A percentile compares a stretch with the other conserved stretches of the same genome.
Conservation (phyloP, 2,113 vertebrate species). For the Pungitius pungitius region DNA sequence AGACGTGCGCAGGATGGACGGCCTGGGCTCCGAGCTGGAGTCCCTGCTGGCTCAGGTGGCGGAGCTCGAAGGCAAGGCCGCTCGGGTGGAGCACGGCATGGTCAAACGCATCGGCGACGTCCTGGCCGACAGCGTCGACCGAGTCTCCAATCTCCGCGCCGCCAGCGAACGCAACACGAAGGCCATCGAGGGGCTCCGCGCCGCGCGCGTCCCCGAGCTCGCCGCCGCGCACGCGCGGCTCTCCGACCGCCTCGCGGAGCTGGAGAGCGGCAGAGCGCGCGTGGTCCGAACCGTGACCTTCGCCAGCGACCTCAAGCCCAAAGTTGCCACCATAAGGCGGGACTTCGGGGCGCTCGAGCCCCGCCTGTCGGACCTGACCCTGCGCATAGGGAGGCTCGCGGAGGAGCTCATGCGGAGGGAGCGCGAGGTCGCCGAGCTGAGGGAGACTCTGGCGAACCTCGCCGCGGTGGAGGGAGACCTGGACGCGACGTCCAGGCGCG, state of each 20-base stretch:
- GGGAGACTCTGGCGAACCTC: constrained; percentile 85
- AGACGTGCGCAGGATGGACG: constrained; percentile 91
- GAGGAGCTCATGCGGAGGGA: constrained; percentile 83
- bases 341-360: constrained; percentile 87
- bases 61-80: constrained; percentile 83
- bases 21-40: constrained; percentile 85
- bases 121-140: constrained; percentile 88
- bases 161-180: constrained; percentile 82
- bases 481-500: constrained; percentile 75
- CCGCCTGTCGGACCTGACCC: constrained; percentile 86
- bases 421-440: constrained; percentile 84
- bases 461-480: constrained; percentile 77
- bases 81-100: constrained; percentile 82
- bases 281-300: constrained; percentile 87
- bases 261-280: constrained; percentile 89
- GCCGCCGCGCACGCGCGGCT: constrained; percentile 73
- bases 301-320: constrained; percentile 92
- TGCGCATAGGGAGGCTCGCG: constrained; percentile 88
- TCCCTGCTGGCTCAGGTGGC: constrained; percentile 81
- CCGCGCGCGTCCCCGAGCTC: constrained; percentile 81
- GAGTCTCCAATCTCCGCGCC: constrained; percentile 82
- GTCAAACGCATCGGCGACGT: constrained; percentile 87
- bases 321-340: constrained; percentile 85
- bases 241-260: constrained; percentile 78
- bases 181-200: constrained; percentile 79